Evolutionary conservation across 2,888 invertebrate genomes (phyloP).

Genomic region (Drosophila siamana): DNA sequence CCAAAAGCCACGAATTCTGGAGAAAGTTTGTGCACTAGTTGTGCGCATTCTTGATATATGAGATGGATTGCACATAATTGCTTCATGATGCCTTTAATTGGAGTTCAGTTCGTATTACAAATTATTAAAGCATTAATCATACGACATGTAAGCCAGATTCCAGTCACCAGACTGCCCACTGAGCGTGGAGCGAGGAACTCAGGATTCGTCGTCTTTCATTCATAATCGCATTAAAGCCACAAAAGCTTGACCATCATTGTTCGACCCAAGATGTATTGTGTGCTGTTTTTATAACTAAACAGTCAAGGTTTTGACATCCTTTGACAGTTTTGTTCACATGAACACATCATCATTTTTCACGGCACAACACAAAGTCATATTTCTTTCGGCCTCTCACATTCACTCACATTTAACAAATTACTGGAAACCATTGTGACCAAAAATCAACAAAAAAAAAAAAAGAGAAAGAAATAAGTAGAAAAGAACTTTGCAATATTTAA

Average conservation of each 20-base stretch:
- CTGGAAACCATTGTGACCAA: slow-evolving; percentile 45
- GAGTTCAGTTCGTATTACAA: slow-evolving; percentile 63
- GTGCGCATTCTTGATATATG: slow-evolving; percentile 10
- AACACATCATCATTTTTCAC: slow-evolving; percentile 76
- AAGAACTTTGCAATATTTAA: slow-evolving; percentile 62
- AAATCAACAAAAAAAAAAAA: slow-evolving; percentile 3
- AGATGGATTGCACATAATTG: slow-evolving; percentile 49
- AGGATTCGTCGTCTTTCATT: slow-evolving; percentile 33
- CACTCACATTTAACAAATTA: slow-evolving; percentile 68
- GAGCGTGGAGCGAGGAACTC: too few species aligned
- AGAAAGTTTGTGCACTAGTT: background rate
- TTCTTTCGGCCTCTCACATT: slow-evolving; percentile 45
- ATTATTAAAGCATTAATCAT: slow-evolving; percentile 76
- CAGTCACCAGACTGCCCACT: slow-evolving; percentile 19
- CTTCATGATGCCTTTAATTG: slow-evolving; percentile 61
- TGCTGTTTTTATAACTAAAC: slow-evolving; percentile 63
- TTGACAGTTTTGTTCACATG: slow-evolving; percentile 76
- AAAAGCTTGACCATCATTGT: slow-evolving; percentile 47
- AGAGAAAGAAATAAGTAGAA: too few species aligned
- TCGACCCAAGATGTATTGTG: slow-evolving; percentile 38
- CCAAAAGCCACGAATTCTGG: background rate
- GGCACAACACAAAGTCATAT: slow-evolving; percentile 57
- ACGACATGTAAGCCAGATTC: slow-evolving; percentile 60
- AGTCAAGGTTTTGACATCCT: slow-evolving; percentile 78
- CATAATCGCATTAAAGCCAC: slow-evolving; percentile 47